Evolutionary conservation across 2,888 invertebrate genomes (phyloP), one percentile per base, ranked within the genome.

Genomic region (Didymodactylos carnosus): DNA sequence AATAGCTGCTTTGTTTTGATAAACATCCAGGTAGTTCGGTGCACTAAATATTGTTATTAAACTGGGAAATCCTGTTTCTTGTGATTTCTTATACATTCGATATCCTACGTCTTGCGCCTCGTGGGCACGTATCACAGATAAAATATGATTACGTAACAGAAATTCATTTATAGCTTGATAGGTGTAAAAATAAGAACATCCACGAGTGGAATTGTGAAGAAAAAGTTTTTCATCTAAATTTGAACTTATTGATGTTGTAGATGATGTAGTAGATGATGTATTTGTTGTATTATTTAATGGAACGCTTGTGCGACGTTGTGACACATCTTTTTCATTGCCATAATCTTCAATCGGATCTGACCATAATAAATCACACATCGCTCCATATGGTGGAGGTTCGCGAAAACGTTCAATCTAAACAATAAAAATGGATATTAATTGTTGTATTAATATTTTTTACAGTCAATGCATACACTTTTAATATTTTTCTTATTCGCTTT

Each of bases 261-360:
- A n/a, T 11, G 11, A 23, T 62, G 62, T 13, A 16, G 27, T 27
- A 8, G 29, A 16, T 19, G 7, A 2, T 19, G 14, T 14, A 53
- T 14, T 27, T 16, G 29, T 8, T 62, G 8, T 4, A 62, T 62
- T 35, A 62, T n/a, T 35, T 19, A 62, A 2, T 35, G 62, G 29
- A 62, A 35, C 11, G 35, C 35, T 62, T 10, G 35, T 19, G 35
- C 19, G 62, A n/a, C 62, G 62, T 98, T 97, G 80, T 92, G 89
- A 79, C 97, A 97, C 86, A 14, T 62, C 62, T 62, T 35, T 35
- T 35, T 62, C 62, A 35, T 35, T 35, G 19, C 35, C 62, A 70
- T 70, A 70, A 70, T 70, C 41, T 70, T 39, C 25, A 23, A 70
- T 35, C 23, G 70, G 70, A 41, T 70, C 70, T 16, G 70, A 70